Percentiles rank a stretch among this genome's conserved stretches.
Evolutionary conservation across 2,797 vertebrate genomes (phyloP).

Genomic region (Oceanodroma leucorhoa): DNA sequence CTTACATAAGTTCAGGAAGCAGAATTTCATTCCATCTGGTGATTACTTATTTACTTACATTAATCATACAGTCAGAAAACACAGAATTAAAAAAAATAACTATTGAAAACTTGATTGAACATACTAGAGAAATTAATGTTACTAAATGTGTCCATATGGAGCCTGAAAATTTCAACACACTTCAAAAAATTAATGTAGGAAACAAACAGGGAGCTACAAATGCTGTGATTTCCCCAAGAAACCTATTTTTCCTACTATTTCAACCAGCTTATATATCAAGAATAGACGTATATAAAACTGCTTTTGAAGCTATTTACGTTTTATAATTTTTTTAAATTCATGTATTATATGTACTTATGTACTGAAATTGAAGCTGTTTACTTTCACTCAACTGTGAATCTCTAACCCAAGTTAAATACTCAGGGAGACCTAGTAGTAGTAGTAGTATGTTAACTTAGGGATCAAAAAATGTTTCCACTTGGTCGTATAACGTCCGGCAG

Average conservation of each 20-base stretch:
- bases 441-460: neutral
- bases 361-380: neutral
- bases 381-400: neutral
- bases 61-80: neutral
- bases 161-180: neutral
- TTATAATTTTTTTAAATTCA: neutral
- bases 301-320: neutral
- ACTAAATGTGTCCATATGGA: neutral
- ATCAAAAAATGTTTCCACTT: neutral
- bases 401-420: neutral
- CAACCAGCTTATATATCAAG: neutral
- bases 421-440: neutral
- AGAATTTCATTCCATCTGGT: slow-evolving; percentile 20
- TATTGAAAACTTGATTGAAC: neutral
- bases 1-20: neutral
- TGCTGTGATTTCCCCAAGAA: neutral
- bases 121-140: neutral
- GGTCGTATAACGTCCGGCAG: neutral
- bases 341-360: neutral
- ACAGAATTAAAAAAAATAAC: neutral
- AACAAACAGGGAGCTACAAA: neutral
- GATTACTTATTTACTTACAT: slow-evolving; percentile 32
- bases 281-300: neutral
- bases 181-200: neutral
- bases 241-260: neutral